Percentiles rank a stretch among this genome's conserved stretches.
phyloP scores from a whole-genome alignment of 2,888 invertebrate species.

The Meiosimyza platycephala region DNA sequence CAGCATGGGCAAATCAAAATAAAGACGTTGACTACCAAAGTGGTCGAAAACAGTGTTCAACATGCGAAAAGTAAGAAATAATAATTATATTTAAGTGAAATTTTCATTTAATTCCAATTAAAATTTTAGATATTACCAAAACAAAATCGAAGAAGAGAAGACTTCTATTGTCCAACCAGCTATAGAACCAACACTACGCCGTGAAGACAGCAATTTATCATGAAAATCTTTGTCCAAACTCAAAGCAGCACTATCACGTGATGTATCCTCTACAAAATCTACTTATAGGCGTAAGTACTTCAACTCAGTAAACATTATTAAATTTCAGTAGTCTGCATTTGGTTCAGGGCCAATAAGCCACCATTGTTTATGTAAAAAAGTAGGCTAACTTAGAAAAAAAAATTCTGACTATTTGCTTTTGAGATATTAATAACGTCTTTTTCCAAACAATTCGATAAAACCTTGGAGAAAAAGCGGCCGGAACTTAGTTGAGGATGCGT shows the following conservation, averaged over 20 bases:
- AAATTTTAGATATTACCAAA: constrained; percentile 32
- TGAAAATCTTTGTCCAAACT: constrained; percentile 61
- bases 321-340: no score
- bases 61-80: constrained; percentile 48
- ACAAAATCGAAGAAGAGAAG: constrained; percentile 28
- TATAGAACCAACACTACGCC: constrained; percentile 50
- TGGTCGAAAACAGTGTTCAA: constrained; percentile 54
- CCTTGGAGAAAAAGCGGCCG: no score
- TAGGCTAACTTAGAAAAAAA: no score
- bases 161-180: background rate
- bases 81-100: background rate
- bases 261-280: constrained; percentile 42
- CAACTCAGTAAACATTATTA: background rate
- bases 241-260: constrained; percentile 55
- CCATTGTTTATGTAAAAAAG: no score
- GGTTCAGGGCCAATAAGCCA: no score
- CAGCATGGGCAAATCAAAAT: constrained; percentile 46
- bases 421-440: no score
- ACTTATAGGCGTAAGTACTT: constrained; percentile 47
- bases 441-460: no score
- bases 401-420: no score
- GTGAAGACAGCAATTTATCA: constrained; percentile 65
- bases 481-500: no score
- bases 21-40: constrained; percentile 57
- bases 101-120: background rate